These are phyloP conservation scores for Mesocricetus auratus DNA, from an alignment of 2,113 vertebrate genomes.

Conservation along the genomic window DNA sequence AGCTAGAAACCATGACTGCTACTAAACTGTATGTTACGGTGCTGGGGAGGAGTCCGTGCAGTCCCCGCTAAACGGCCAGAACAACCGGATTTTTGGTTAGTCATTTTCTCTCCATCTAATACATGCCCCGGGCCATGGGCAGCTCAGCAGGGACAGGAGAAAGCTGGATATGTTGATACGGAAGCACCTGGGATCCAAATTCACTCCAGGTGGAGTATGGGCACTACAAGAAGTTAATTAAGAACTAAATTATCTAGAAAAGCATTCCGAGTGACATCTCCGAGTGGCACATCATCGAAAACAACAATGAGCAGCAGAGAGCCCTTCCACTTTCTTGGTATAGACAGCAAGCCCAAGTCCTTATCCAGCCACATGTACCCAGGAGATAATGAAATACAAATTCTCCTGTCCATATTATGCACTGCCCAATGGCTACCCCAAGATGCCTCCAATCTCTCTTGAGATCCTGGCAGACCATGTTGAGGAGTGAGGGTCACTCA, in stretches of 20 bases:
- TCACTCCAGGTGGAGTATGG: neutral
- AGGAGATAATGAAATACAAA: neutral
- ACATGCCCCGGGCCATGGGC: neutral
- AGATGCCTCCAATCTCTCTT: neutral
- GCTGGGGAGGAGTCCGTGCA: neutral
- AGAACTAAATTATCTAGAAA: neutral
- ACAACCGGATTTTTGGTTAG: no score
- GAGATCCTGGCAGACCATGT: no score
- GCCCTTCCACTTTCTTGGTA: neutral
- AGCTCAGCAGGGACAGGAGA: no score
- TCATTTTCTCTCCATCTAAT: neutral
- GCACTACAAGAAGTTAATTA: neutral
- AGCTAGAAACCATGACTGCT: neutral
- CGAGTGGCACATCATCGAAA: neutral
- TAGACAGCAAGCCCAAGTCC: no score
- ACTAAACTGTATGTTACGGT: neutral
- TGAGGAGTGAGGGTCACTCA: neutral
- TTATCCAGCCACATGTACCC: rapidly evolving
- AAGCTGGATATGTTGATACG: neutral
- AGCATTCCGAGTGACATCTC: no score
- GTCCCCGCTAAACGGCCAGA: neutral
- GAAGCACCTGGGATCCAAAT: neutral
- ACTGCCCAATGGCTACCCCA: neutral
- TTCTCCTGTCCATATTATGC: neutral
- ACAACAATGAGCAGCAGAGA: neutral